Evolutionary conservation across 1,140 invertebrate species (phyloP).

Genomic region (Phymastichus coffea): DNA sequence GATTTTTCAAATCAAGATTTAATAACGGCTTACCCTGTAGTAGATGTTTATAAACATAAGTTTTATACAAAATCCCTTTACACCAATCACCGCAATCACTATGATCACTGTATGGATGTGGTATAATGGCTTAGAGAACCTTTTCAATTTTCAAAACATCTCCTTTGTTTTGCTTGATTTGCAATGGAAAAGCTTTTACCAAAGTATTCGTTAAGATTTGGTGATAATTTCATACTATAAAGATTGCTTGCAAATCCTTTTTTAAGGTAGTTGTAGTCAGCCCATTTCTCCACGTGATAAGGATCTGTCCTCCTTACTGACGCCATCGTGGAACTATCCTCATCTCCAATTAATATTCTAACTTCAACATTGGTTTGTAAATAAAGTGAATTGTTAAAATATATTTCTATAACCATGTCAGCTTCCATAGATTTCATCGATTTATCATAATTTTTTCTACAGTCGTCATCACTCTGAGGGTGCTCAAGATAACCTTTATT

Average conservation of each 20-base stretch:
- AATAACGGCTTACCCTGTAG: too few species aligned
- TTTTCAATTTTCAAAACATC: constrained; percentile 18
- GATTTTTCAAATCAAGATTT: too few species aligned
- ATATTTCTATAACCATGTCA: constrained; percentile 25
- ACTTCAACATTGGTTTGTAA: constrained; percentile 12
- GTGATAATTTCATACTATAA: constrained; percentile 20
- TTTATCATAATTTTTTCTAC: constrained; percentile 18
- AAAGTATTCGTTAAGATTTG: constrained; percentile 17
- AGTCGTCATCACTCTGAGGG: constrained; percentile 15
- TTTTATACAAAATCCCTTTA: too few species aligned
- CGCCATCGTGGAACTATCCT: constrained; percentile 20
- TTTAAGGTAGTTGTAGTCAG: constrained; percentile 26
- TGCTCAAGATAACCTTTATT: not conserved
- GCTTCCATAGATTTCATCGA: too few species aligned
- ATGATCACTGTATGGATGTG: too few species aligned
- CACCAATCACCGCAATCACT: too few species aligned
- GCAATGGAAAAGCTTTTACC: constrained; percentile 18
- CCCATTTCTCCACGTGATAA: constrained; percentile 22
- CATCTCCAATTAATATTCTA: too few species aligned
- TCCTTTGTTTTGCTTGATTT: constrained; percentile 22
- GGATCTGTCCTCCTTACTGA: not conserved
- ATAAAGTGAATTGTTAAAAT: constrained; percentile 11
- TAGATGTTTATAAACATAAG: too few species aligned
- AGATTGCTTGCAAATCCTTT: constrained; percentile 6
- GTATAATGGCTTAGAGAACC: too few species aligned